phyloP scores from a whole-genome alignment of 1,140 invertebrate species.

The Drosophila novamexicana region DNA sequence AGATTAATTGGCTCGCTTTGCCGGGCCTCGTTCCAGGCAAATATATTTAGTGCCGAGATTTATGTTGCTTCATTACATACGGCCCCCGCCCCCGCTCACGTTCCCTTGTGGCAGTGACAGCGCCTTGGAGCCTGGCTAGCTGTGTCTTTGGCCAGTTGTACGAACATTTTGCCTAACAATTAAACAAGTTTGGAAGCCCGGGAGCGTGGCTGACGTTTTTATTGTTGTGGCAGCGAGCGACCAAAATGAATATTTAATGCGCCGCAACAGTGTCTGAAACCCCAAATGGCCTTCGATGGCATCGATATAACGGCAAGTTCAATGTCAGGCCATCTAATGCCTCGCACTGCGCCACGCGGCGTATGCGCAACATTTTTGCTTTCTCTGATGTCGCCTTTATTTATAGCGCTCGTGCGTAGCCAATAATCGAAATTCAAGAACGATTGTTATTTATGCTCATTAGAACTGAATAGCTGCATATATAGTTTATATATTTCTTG shows the following conservation, averaged over 20 bases:
- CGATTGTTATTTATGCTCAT: conserved; percentile 62
- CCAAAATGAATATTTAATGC: conserved; percentile 76
- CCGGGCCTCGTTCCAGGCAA: conserved; percentile 48
- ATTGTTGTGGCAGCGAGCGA: conserved; percentile 63
- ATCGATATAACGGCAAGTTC: conserved; percentile 69
- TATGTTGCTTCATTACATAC: conserved; percentile 75
- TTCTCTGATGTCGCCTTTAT: conserved; percentile 42
- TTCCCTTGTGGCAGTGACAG: not conserved
- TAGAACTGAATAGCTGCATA: conserved; percentile 18
- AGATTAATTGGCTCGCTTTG: conserved; percentile 72
- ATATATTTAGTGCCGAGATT: conserved; percentile 81
- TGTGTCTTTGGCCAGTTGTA: conserved; percentile 30
- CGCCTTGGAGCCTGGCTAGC: conserved; percentile 7
- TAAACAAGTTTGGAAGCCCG: conserved; percentile 57
- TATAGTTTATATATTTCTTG: conserved; percentile 15
- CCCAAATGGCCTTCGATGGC: conserved; percentile 50
- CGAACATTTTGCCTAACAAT: conserved; percentile 64
- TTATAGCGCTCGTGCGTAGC: conserved; percentile 42
- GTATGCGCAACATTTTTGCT: conserved; percentile 62
- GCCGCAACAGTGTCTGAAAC: conserved; percentile 1
- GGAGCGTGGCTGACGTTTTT: conserved; percentile 60
- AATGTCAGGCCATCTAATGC: conserved; percentile 58
- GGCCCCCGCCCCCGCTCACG: not conserved
- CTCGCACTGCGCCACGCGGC: conserved; percentile 31
- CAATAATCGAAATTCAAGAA: conserved; percentile 66